Percentiles rank a stretch among this genome's conserved stretches.
These are phyloP conservation scores for Metopia argyrocephala DNA, from an alignment of 2,888 invertebrate genomes.

Conservation along the genomic window DNA sequence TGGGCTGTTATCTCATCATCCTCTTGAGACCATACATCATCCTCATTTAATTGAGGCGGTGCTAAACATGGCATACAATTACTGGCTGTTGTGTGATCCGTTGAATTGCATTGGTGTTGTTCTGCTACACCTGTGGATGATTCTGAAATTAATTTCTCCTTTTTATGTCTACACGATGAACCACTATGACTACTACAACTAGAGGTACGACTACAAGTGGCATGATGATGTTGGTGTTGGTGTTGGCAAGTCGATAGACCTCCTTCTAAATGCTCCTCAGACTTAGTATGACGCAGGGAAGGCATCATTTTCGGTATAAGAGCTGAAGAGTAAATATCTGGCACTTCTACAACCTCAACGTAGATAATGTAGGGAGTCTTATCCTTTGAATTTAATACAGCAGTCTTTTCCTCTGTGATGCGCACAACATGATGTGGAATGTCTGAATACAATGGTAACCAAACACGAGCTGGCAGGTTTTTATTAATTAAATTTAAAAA, in stretches of 20 bases:
- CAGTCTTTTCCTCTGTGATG: slow-evolving; percentile 97
- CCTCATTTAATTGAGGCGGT: slow-evolving; percentile 81
- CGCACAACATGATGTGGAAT: slow-evolving; percentile 95
- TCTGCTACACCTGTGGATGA: slow-evolving; percentile 52
- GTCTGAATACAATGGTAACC: slow-evolving; percentile 94
- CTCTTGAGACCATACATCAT: slow-evolving; percentile 92
- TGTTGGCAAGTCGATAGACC: slow-evolving; percentile 67
- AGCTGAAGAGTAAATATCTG: slow-evolving; percentile 89
- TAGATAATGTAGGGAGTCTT: slow-evolving; percentile 97
- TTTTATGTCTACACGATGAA: slow-evolving; percentile 69
- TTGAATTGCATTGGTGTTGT: not conserved
- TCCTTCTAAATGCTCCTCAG: slow-evolving; percentile 91
- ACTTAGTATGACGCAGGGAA: slow-evolving; percentile 92
- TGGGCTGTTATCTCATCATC: slow-evolving; percentile 94
- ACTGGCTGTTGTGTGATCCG: slow-evolving; percentile 26
- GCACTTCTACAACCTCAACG: slow-evolving; percentile 95
- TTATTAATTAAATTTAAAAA: slow-evolving; percentile 96
- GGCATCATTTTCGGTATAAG: slow-evolving; percentile 94
- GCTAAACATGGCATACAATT: slow-evolving; percentile 73
- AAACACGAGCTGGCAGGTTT: slow-evolving; percentile 97
- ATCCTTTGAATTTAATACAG: slow-evolving; percentile 97
- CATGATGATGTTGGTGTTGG: slow-evolving; percentile 63
- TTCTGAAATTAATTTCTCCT: slow-evolving; percentile 66
- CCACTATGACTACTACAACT: slow-evolving; percentile 71
- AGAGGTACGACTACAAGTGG: slow-evolving; percentile 72